Base-by-base conservation (phyloP, 1,140 invertebrate genomes). In the Paralvinella palmiformis region DNA sequence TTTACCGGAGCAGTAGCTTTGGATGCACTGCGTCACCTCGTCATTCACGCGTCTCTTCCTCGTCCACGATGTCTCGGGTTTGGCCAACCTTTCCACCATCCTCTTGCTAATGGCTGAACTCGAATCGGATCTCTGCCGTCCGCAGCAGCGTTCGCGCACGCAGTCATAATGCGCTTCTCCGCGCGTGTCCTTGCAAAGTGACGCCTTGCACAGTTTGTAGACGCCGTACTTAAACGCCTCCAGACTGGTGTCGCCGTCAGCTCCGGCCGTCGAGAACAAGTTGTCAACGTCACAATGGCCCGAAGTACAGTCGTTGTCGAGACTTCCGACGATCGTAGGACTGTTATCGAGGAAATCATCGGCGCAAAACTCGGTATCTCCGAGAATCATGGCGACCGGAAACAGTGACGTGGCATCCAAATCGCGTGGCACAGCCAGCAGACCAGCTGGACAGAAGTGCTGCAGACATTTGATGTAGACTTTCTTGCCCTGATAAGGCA, bases 21-120 rank as follows among this genome's bases (percentile, higher is more conserved):
- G 58, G 15, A 60, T 60, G 36, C 58, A 60, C 58, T 60, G 58
- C 24, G 58, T 50, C 17, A 60, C 58, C n/a, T 60, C 58, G 35
- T 60, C 58, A 22, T 60, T 60, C 4, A 60, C 37, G 31, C 58
- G 29, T 41, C 58, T n/a, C 37, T 37, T 60, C 6, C 58, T 15
- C 35, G 35, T 31, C 58, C 45, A 10, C 58, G 32, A 36, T 15
- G 15, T 10, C 7, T 53, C 37, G n/a, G 37, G 10, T 41, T 41
- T n/a, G 10, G n/a, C n/a, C 10, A n/a, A 41, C 10, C 37, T n/a
- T 41, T 41, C 37, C 37, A 41, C n/a, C 10, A n/a, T 13, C 10
- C 37, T n/a, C 37, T 10, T 13, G 37, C 10, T 41, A 10, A 41
- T 13, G 37, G 37, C 37, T 10, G 10, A 10, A n/a, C 37, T 41